Evolutionary conservation across 1,140 invertebrate species (phyloP).

Genomic region (Anastrepha obliqua): DNA sequence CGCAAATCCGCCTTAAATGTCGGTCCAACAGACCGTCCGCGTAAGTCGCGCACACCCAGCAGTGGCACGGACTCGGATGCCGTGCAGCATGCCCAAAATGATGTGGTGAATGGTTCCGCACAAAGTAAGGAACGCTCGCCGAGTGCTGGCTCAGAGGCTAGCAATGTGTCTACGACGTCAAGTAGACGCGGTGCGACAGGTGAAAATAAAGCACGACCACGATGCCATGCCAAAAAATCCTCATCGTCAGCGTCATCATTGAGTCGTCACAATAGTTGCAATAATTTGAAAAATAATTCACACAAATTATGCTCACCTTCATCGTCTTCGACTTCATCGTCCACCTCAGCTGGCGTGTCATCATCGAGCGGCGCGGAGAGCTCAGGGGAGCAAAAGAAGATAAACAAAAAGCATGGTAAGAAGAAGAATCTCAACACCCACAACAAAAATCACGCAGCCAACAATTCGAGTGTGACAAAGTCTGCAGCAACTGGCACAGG

Average conservation of each 20-base stretch:
- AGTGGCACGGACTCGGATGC: constrained; percentile 70
- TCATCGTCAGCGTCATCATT: constrained; percentile 13
- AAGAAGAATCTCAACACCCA: constrained; percentile 54
- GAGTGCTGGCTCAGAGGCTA: constrained; percentile 67
- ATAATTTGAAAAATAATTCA: constrained; percentile 58
- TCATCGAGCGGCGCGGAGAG: constrained; percentile 64
- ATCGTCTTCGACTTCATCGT: constrained; percentile 43
- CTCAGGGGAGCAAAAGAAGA: constrained; percentile 58
- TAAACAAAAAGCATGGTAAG: constrained; percentile 55
- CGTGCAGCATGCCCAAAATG: constrained; percentile 56
- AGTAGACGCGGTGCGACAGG: constrained; percentile 46
- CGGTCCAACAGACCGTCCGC: constrained; percentile 76
- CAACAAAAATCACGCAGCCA: constrained; percentile 29
- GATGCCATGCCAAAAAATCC: constrained; percentile 41
- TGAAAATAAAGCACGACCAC: constrained; percentile 57
- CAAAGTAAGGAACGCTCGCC: constrained; percentile 68
- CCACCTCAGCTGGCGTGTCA: constrained; percentile 55
- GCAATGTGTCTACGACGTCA: constrained; percentile 58
- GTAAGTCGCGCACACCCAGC: constrained; percentile 70
- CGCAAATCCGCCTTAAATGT: constrained; percentile 85
- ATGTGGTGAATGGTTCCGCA: constrained; percentile 41
- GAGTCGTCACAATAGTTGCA: constrained; percentile 55
- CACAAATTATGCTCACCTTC: constrained; percentile 66
- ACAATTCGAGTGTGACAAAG: constrained; percentile 38
- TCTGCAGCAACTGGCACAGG: constrained; percentile 31